Base-by-base conservation (phyloP, 1,140 invertebrate genomes). In the Ips nitidus region DNA sequence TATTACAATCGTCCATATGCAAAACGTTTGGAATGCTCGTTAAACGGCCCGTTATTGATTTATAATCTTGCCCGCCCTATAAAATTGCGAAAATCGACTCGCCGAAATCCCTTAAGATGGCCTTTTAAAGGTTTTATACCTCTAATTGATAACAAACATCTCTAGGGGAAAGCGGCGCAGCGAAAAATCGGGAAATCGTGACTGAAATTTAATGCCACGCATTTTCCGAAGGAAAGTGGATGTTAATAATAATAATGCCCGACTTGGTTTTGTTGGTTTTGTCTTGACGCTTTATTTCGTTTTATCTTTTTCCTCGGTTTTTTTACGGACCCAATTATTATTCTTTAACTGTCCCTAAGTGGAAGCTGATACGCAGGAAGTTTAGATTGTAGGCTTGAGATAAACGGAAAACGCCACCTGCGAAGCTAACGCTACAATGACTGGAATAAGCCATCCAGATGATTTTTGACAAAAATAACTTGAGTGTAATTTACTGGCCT, bases 101-200 rank as follows among this genome's bases (percentile, higher is more conserved):
- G 4, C 53, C 1, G 38, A 62, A 69, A 59, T 69, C 57, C 41
- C 38, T 62, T 69, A 55, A 69, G 58, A 52, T 41, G 5, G 8
- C 66, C 58, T 69, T 69, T 69, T 69, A 67, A 67, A 55, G 58
- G 66, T 69, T 69, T 62, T 62, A 62, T 62, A 42, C 66, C 37
- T 69, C 59, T 69, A 69, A 69, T 69, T 69, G 66, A 69, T 69
- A 69, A 69, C 66, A 69, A 69, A 69, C 66, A 69, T 43, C 41
- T 47, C 56, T 3, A 42, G 39, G 47, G 53, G 66, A 41, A 52
- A 68, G 47, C 66, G 58, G 7, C 45, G 59, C 52, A 4, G 59
- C 50, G 66, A 69, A 69, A 69, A 69, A 69, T 69, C 52, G 66
- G 66, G 59, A 69, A 69, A 62, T 61, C 66, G 66, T 69, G 66